These are phyloP conservation scores for Rissa tridactyla DNA, from an alignment of 2,113 vertebrate genomes.

Conservation along the genomic window DNA sequence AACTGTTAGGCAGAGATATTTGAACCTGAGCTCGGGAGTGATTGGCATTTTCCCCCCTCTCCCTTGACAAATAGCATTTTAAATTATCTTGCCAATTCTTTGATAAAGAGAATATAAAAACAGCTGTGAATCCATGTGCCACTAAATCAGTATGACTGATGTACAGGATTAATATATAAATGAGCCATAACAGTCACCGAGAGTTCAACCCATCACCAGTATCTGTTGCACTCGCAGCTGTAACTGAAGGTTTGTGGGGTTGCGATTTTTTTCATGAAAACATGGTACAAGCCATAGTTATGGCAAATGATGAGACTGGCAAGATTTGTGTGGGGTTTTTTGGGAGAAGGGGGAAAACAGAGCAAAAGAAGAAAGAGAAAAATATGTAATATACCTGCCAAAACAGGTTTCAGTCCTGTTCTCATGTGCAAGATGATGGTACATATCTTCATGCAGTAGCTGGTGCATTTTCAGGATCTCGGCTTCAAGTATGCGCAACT, in stretches of 20 bases:
- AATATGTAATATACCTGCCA: fast-evolving
- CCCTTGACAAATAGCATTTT: not conserved
- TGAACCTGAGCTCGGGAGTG: not conserved
- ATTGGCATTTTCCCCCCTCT: not conserved
- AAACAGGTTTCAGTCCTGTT: not conserved
- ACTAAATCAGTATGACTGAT: not conserved
- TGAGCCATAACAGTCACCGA: not conserved
- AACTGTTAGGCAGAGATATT: no score
- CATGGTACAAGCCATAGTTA: not conserved
- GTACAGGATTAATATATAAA: not conserved
- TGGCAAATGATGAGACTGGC: not conserved
- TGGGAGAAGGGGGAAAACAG: not conserved
- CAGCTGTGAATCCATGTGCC: not conserved
- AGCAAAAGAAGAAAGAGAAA: not conserved
- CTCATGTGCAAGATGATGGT: fast-evolving
- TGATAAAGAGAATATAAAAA: not conserved
- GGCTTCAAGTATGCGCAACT: not conserved
- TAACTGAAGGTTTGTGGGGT: not conserved
- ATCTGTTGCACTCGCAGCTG: not conserved
- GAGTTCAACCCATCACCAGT: not conserved
- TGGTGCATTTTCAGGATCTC: not conserved
- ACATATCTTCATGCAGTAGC: not conserved
- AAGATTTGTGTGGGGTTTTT: not conserved
- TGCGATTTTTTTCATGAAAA: not conserved
- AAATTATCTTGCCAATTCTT: not conserved